phyloP scores from a whole-genome alignment of 2,888 invertebrate species.

The Caenorhabditis sp. region DNA sequence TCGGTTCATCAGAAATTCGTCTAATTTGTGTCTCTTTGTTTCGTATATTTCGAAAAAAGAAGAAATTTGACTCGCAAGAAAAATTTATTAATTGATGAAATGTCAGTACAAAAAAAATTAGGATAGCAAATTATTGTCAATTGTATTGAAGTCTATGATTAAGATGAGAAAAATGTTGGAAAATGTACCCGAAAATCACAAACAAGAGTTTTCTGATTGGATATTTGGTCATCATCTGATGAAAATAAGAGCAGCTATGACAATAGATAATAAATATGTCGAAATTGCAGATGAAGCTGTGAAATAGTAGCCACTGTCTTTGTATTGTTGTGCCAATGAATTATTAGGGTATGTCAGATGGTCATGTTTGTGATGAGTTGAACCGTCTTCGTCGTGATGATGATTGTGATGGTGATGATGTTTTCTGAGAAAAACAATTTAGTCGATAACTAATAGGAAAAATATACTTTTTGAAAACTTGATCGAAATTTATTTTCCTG shows the following conservation, averaged over 20 bases:
- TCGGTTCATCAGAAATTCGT: too few species aligned
- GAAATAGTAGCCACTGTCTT: slow-evolving; percentile 26
- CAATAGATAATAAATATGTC: not conserved
- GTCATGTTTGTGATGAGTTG: slow-evolving; percentile 17
- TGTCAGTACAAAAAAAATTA: not conserved
- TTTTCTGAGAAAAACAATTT: slow-evolving; percentile 13
- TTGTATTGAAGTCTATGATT: too few species aligned
- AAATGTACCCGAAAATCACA: too few species aligned
- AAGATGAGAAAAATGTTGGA: too few species aligned
- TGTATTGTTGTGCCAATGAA: slow-evolving; percentile 30
- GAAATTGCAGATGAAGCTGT: not conserved
- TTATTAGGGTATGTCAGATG: slow-evolving; percentile 28
- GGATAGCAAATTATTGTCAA: not conserved
- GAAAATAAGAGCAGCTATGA: not conserved
- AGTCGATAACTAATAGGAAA: not conserved
- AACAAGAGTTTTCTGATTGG: too few species aligned
- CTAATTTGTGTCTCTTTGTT: not conserved
- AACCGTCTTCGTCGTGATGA: slow-evolving; percentile 14
- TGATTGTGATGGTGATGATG: slow-evolving; percentile 36
- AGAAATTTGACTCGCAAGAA: slow-evolving; percentile 1
- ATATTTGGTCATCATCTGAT: not conserved
- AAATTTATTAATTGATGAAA: not conserved
- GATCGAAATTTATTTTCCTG: too few species aligned
- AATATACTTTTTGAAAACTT: too few species aligned
- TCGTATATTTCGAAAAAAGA: not conserved